A percentile compares a stretch with the other conserved stretches of the same genome.
Conservation (phyloP, 2,113 vertebrate species). For the Aramus guarauna region DNA sequence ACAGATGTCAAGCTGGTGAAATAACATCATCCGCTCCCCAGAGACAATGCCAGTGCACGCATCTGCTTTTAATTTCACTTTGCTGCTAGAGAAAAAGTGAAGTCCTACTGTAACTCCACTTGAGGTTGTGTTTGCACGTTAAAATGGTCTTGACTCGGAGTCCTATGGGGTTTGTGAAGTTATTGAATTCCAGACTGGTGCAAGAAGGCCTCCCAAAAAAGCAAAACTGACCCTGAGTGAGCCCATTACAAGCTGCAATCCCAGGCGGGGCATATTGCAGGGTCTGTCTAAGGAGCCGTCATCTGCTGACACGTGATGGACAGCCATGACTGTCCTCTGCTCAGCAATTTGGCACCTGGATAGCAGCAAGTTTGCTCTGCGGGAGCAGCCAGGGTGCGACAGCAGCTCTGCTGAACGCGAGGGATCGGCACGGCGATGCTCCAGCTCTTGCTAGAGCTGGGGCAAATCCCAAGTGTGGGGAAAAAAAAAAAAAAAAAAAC, state of each 20-base stretch:
- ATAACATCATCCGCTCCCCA: conserved; percentile 26
- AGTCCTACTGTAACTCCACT: conserved; percentile 25
- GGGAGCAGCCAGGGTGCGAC: fast-evolving
- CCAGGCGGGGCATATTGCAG: neutral
- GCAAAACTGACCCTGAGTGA: neutral
- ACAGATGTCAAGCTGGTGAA: conserved; percentile 53
- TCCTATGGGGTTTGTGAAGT: neutral
- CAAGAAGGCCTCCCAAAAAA: neutral
- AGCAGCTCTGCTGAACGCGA: neutral
- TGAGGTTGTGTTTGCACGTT: neutral
- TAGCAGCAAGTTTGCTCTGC: fast-evolving
- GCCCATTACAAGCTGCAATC: neutral
- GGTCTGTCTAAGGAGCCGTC: neutral
- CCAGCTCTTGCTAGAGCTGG: neutral
- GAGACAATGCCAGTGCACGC: conserved; percentile 14
- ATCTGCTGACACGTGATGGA: fast-evolving
- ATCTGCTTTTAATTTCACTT: conserved; percentile 46
- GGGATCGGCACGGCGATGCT: fast-evolving
- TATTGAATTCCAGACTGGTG: neutral
- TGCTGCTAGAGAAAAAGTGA: conserved; percentile 27
- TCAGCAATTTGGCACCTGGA: neutral
- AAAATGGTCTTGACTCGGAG: neutral
- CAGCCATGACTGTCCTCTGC: neutral
- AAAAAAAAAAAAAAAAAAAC: neutral
- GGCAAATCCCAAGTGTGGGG: neutral